Evolutionary conservation across 2,113 vertebrate genomes (phyloP).

Genomic region (Leptobrachium ailaonicum): DNA sequence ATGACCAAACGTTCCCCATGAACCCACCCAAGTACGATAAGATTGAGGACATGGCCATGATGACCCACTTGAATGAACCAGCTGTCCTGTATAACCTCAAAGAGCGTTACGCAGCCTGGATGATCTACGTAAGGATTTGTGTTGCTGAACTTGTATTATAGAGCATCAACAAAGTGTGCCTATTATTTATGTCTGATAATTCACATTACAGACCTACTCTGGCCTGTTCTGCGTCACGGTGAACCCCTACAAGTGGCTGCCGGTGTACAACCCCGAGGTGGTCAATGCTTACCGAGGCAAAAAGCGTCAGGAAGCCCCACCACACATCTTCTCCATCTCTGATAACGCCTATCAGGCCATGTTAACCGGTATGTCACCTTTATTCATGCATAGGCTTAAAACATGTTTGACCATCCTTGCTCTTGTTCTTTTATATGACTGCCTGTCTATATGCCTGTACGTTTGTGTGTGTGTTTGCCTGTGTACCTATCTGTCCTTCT

Average conservation of each 20-base stretch:
- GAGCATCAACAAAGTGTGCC: no score
- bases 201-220: conserved; percentile 75
- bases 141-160: background rate
- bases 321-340: conserved; percentile 73
- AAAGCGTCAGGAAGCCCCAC: conserved; percentile 69
- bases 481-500: no score
- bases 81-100: conserved; percentile 72
- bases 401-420: no score
- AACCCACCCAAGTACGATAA: conserved; percentile 85
- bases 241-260: conserved; percentile 85
- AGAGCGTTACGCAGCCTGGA: conserved; percentile 62
- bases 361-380: conserved; percentile 66
- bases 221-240: conserved; percentile 84
- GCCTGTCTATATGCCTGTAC: no score
- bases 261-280: conserved; percentile 71
- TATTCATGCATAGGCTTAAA: background rate
- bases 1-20: conserved; percentile 73
- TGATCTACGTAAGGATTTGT: conserved; percentile 66
- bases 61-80: conserved; percentile 83
- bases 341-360: conserved; percentile 74
- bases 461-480: no score
- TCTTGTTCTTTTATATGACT: no score
- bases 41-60: conserved; percentile 90
- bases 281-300: conserved; percentile 65
- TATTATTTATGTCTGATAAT: background rate